Evolutionary conservation across 2,888 invertebrate genomes (phyloP).

Genomic region (Acanthosepion pharaonis): DNA sequence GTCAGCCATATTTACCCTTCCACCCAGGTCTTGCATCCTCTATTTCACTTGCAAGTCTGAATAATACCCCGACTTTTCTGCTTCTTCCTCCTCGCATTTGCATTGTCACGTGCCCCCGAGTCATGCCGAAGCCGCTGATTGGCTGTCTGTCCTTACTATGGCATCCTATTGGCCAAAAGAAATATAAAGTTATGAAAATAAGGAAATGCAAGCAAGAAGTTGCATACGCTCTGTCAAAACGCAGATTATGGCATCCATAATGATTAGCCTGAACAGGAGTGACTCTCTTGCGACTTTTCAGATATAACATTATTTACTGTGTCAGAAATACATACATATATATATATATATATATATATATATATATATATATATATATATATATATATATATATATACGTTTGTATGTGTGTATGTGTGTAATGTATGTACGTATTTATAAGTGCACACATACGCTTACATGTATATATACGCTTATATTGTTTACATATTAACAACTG

Average conservation of each 20-base stretch:
- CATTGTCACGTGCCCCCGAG: background rate
- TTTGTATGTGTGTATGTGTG: background rate
- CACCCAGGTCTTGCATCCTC: background rate
- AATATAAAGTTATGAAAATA: background rate
- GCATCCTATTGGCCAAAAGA: background rate
- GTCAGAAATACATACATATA: background rate
- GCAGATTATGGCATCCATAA: background rate
- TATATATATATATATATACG: background rate
- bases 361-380: background rate
- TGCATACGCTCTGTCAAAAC: background rate
- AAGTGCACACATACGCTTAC: background rate
- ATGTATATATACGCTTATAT: background rate
- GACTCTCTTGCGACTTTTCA: background rate
- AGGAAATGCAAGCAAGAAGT: background rate
- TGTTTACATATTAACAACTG: no score
- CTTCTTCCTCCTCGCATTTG: background rate
- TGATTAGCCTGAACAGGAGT: background rate
- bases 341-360: slow-evolving; percentile 8
- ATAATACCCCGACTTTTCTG: background rate
- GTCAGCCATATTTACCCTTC: background rate
- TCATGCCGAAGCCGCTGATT: background rate
- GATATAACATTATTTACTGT: background rate
- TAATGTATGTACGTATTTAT: background rate
- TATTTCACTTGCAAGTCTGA: background rate
- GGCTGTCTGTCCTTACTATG: background rate